Evolutionary conservation across 2,797 vertebrate species (phyloP).

Genomic region (Hozukius guyotensis): DNA sequence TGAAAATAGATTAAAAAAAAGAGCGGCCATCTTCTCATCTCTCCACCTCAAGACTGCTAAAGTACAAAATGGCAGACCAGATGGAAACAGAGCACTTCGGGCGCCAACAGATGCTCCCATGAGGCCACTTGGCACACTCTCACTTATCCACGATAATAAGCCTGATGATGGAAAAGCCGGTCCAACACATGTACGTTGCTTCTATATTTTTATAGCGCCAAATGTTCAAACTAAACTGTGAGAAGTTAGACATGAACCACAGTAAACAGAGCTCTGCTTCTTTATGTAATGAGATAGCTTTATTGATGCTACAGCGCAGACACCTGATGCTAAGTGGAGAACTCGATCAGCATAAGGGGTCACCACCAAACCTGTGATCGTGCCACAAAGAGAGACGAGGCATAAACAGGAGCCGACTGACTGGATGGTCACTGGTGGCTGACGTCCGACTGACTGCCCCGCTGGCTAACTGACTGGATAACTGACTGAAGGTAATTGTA

Average conservation of each 20-base stretch:
- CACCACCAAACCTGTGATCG: slow-evolving; percentile 1
- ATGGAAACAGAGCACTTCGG: slow-evolving; percentile 55
- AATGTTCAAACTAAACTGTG: background rate
- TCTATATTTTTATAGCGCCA: background rate
- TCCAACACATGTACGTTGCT: background rate
- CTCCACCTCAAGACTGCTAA: slow-evolving; percentile 28
- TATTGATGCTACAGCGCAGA: slow-evolving; percentile 40
- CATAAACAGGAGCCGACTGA: slow-evolving; percentile 7
- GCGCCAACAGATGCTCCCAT: slow-evolving; percentile 62
- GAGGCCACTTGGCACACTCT: slow-evolving; percentile 48
- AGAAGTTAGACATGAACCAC: background rate
- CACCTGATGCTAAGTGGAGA: slow-evolving; percentile 61
- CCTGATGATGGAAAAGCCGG: slow-evolving; percentile 22
- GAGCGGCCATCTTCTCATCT: slow-evolving; percentile 51
- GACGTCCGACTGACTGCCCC: background rate
- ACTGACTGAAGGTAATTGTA: slow-evolving; percentile 34
- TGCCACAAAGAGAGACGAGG: slow-evolving; percentile 16
- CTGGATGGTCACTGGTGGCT: background rate
- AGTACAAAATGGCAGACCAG: slow-evolving; percentile 70
- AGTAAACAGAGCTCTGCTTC: slow-evolving; percentile 9
- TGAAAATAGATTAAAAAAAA: slow-evolving; percentile 1
- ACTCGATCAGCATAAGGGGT: slow-evolving; percentile 46
- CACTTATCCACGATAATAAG: slow-evolving; percentile 30
- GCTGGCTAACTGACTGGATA: slow-evolving; percentile 17
- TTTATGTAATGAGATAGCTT: slow-evolving; percentile 52